These are phyloP conservation scores for Brachionus rubens DNA, from an alignment of 1,140 invertebrate species.

Conservation along the genomic window DNA sequence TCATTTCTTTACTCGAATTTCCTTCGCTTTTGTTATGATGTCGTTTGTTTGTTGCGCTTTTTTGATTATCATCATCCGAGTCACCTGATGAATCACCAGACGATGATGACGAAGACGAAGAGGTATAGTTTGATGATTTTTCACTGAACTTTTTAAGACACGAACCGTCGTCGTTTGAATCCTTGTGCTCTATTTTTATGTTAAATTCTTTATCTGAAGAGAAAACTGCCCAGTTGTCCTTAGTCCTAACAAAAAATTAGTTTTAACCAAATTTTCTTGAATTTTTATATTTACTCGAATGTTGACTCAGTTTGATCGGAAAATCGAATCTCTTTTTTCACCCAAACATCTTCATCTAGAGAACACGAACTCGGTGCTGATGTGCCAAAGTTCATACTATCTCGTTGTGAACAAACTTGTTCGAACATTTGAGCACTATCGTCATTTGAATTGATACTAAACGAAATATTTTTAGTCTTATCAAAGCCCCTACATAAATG, in stretches of 20 bases:
- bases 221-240: slow-evolving; percentile 35
- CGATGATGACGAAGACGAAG: not conserved
- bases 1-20: not conserved
- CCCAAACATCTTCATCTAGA: slow-evolving; percentile 19
- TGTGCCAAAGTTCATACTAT: slow-evolving; percentile 19
- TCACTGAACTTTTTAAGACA: slow-evolving; percentile 4
- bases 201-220: slow-evolving; percentile 25
- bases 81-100: slow-evolving; percentile 15
- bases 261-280: not conserved
- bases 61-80: slow-evolving; percentile 3
- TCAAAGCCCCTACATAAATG: not conserved
- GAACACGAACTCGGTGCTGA: not conserved
- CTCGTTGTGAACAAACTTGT: slow-evolving; percentile 31
- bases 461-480: slow-evolving; percentile 38
- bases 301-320: slow-evolving; percentile 20
- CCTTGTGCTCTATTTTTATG: slow-evolving; percentile 18
- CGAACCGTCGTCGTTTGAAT: not conserved
- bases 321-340: slow-evolving; percentile 20
- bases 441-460: slow-evolving; percentile 21
- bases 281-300: not conserved
- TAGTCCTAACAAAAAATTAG: not conserved
- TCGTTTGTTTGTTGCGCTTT: not conserved
- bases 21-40: not conserved
- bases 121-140: not conserved
- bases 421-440: slow-evolving; percentile 25